phyloP scores from a whole-genome alignment of 2,113 vertebrate genomes.

The Triplophysa siluroides region DNA sequence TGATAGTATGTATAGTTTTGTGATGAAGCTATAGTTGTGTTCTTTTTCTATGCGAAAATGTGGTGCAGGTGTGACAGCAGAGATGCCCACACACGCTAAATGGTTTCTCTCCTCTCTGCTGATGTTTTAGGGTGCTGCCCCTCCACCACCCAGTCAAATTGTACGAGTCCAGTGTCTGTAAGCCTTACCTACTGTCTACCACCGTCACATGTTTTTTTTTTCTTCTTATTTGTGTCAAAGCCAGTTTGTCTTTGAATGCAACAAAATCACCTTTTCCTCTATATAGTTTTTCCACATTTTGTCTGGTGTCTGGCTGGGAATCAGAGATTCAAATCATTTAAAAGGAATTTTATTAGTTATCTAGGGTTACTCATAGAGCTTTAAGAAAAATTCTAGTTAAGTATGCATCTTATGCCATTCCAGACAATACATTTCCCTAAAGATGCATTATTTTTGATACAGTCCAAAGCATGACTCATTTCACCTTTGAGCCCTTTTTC shows the following conservation, averaged over 20 bases:
- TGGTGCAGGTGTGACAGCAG: neutral
- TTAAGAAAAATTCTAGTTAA: neutral
- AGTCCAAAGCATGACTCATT: slow-evolving; percentile 5
- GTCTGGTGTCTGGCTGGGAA: slow-evolving; percentile 12
- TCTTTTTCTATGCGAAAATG: neutral
- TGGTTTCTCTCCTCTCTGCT: slow-evolving; percentile 66
- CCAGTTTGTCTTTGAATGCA: neutral
- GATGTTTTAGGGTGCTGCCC: slow-evolving; percentile 86
- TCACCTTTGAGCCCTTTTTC: neutral
- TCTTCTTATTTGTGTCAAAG: slow-evolving; percentile 4
- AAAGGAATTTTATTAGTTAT: too few relatives aligned
- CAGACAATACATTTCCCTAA: slow-evolving; percentile 4
- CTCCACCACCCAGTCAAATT: slow-evolving; percentile 89
- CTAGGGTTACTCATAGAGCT: neutral
- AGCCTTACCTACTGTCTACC: slow-evolving; percentile 81
- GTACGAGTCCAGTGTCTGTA: slow-evolving; percentile 90
- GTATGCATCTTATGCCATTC: slow-evolving; percentile 6
- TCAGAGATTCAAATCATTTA: slow-evolving; percentile 7
- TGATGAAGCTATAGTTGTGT: neutral
- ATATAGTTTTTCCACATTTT: neutral
- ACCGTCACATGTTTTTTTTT: slow-evolving; percentile 61
- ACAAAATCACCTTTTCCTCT: neutral
- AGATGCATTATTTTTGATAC: neutral
- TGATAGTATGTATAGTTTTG: too few relatives aligned
- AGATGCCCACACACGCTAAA: slow-evolving; percentile 43